phyloP scores from a whole-genome alignment of 2,888 invertebrate genomes.

The Drosophila seclusa region DNA sequence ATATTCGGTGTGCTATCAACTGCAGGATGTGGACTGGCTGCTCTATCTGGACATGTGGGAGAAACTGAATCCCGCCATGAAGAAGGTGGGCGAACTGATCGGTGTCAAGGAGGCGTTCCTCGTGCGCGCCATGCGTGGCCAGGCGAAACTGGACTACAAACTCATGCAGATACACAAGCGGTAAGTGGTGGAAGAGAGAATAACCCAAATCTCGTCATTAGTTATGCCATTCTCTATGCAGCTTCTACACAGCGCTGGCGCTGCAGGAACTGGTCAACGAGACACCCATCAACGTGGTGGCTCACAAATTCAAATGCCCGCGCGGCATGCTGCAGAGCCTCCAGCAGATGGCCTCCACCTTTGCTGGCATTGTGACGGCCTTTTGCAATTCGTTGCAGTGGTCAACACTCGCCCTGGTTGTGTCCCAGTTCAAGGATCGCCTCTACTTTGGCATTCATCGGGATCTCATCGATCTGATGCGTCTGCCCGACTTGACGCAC shows the following conservation, averaged over 20 bases:
- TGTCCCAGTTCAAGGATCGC: constrained; percentile 97
- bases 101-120: constrained; percentile 95
- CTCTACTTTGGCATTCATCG: constrained; percentile 97
- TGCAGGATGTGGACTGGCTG: constrained; percentile 92
- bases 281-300: constrained; percentile 91
- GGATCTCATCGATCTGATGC: constrained; percentile 96
- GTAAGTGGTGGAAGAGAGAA: constrained; percentile 80
- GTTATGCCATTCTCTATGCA: constrained; percentile 59
- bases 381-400: constrained; percentile 97
- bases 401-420: constrained; percentile 94
- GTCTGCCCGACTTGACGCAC: constrained; percentile 92
- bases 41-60: constrained; percentile 93
- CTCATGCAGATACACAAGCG: constrained; percentile 88
- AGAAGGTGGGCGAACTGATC: constrained; percentile 94
- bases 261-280: constrained; percentile 97
- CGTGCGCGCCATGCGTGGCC: constrained; percentile 90
- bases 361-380: constrained; percentile 98
- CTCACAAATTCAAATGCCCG: constrained; percentile 93
- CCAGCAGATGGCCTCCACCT: constrained; percentile 97
- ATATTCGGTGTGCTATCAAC: constrained; percentile 92
- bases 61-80: constrained; percentile 90
- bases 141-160: constrained; percentile 86
- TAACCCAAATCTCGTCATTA: not conserved
- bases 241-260: constrained; percentile 96
- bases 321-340: constrained; percentile 96